phyloP scores from a whole-genome alignment of 1,140 invertebrate genomes.

The Matsumurasca onukii region DNA sequence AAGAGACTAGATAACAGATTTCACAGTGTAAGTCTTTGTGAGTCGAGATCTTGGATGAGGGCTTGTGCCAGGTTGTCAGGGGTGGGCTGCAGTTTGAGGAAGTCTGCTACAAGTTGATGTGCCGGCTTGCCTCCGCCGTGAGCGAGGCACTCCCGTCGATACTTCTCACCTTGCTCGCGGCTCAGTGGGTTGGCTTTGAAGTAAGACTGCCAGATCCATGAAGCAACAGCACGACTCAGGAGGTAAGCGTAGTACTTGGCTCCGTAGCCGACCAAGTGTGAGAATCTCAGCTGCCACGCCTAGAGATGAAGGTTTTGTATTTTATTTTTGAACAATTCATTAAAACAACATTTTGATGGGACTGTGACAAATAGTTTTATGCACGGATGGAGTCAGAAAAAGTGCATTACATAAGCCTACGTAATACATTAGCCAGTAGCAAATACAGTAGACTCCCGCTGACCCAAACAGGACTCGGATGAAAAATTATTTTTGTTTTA shows the following conservation, averaged over 20 bases:
- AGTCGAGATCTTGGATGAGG: conserved; percentile 53
- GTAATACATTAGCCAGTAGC: no score
- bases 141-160: conserved; percentile 72
- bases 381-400: no score
- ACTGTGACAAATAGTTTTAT: no score
- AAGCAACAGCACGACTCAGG: conserved; percentile 90
- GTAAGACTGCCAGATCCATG: conserved; percentile 89
- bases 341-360: no score
- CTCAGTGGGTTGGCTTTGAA: conserved; percentile 84
- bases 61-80: conserved; percentile 55
- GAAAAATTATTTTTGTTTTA: no score
- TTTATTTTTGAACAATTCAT: no score
- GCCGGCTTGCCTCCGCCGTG: conserved; percentile 89
- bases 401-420: no score
- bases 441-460: no score
- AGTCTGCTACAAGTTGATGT: conserved; percentile 67
- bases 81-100: conserved; percentile 67
- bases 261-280: conserved; percentile 96
- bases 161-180: conserved; percentile 71
- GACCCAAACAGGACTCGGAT: no score
- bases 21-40: not conserved
- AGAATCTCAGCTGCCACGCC: conserved; percentile 96
- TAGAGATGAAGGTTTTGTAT: no score
- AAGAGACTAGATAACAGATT: no score
- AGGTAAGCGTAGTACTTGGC: conserved; percentile 98